Conservation (phyloP, 2,797 vertebrate species). For the Channallabes apus region DNA sequence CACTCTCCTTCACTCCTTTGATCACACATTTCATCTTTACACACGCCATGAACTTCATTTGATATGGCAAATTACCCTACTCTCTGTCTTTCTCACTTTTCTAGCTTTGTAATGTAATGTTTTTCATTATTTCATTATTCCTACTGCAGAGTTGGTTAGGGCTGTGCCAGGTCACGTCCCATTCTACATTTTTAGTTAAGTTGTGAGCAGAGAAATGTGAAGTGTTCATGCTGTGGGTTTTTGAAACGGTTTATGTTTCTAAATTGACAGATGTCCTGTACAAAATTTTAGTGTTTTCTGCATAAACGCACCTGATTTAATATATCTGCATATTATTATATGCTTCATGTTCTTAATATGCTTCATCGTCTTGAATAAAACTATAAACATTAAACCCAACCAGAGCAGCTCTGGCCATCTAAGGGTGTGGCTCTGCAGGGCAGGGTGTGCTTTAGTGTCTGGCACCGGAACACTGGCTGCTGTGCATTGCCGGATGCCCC, state of each 20-base stretch:
- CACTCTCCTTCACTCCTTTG: slow-evolving; percentile 52
- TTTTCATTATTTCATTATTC: slow-evolving; percentile 39
- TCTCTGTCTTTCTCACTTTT: not conserved
- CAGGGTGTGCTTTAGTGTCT: too few species aligned
- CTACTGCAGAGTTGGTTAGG: slow-evolving; percentile 18
- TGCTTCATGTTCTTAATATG: not conserved
- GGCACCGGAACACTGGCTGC: too few species aligned
- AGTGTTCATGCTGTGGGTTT: not conserved
- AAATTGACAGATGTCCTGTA: not conserved
- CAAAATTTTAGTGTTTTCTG: not conserved
- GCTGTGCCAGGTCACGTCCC: not conserved
- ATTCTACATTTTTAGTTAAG: not conserved
- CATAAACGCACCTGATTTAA: not conserved
- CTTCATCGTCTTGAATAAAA: too few species aligned
- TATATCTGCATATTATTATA: not conserved
- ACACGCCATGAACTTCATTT: slow-evolving; percentile 55
- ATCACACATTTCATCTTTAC: slow-evolving; percentile 54
- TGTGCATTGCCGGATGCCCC: too few species aligned
- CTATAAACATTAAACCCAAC: too few species aligned
- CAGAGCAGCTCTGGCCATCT: too few species aligned
- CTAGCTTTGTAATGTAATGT: slow-evolving; percentile 30
- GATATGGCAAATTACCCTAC: slow-evolving; percentile 39
- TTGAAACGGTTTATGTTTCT: not conserved
- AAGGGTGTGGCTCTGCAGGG: too few species aligned
- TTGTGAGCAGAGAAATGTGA: not conserved